Base-by-base conservation (phyloP, 2,888 invertebrate genomes). In the Melanostoma scalare region DNA sequence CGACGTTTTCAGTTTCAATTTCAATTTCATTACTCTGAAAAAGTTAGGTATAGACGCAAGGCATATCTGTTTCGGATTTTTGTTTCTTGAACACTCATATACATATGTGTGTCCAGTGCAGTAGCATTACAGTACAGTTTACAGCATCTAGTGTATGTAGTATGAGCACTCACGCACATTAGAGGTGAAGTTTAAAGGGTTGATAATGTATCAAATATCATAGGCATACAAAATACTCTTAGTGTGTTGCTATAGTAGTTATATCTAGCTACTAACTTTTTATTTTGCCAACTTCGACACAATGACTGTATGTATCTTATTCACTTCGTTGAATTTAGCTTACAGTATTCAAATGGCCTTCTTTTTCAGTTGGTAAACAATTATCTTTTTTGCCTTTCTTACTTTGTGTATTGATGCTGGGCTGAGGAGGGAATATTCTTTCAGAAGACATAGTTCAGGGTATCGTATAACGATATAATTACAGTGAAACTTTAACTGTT, bases 111-210 rank as follows among this genome's bases (percentile, higher is more conserved):
- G 53, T 38, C 38, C 68, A 75, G 52, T 75, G 20, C 40, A 74
- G 50, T 55, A 65, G 20, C 35, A 50, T 5, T 6, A 46, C 9
- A 38, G 31, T 38, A 10, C 53, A 55, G 20, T 31, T 9, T 30
- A n/a, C 40, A 53, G 40, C 52, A 69, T 31, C 52, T 33, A 6
- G 20, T 20, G 20, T 20, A 20, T 20, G 20, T 20, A 9, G 31
- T 33, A 2, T 9, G 4, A 4, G 35, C 3, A 35, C 20, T 35
- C 38, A 20, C 55, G 30, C 3, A 48, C 53, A 40, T 46, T 67
- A 72, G 65, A 81, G 80, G 80, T 81, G 80, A 81, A 81, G 76
- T 81, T 81, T 81, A 81, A 76, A 81, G 76, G 65, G 71, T 42
- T 58, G 53, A 72, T 52, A 30, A 33, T 9, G 33, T 71, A 76